phyloP scores from a whole-genome alignment of 37 sponge, comb jelly and placozoan genomes.

The Agelas oroides region DNA sequence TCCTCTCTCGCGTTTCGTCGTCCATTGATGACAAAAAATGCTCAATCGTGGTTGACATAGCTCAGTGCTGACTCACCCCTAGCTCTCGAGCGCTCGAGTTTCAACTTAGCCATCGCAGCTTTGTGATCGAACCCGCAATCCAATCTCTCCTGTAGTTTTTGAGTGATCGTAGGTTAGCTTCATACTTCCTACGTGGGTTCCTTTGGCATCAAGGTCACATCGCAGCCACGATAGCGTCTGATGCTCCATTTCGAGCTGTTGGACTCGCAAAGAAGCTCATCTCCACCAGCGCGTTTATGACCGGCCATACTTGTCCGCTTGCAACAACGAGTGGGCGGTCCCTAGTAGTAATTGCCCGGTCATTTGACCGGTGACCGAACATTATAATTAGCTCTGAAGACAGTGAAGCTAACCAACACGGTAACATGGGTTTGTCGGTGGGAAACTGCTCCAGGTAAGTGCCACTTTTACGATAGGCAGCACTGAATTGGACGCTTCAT shows the following conservation, averaged over 20 bases:
- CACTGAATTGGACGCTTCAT: too few species aligned
- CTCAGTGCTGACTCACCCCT: constrained; percentile 25
- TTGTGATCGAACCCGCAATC: constrained; percentile 39
- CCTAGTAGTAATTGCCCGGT: background rate
- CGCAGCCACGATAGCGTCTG: constrained; percentile 27
- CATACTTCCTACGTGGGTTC: constrained; percentile 34
- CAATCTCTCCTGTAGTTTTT: constrained; percentile 24
- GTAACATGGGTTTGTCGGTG: too few species aligned
- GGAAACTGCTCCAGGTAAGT: too few species aligned
- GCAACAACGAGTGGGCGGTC: background rate
- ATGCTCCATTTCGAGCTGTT: background rate
- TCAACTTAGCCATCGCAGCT: constrained; percentile 15
- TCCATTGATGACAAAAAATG: constrained; percentile 35
- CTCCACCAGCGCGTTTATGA: background rate
- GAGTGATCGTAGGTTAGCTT: background rate
- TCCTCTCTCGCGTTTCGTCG: constrained; percentile 6
- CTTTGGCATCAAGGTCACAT: constrained; percentile 20
- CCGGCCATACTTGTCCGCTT: constrained; percentile 12
- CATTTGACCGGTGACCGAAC: constrained; percentile 23
- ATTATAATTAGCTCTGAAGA: constrained; percentile 16
- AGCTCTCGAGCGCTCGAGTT: constrained; percentile 11
- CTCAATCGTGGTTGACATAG: constrained; percentile 16
- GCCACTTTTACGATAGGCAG: too few species aligned
- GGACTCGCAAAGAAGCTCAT: background rate
- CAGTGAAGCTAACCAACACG: too few species aligned